phyloP scores from a whole-genome alignment of 2,113 vertebrate species.

The Tachysurus vachellii region DNA sequence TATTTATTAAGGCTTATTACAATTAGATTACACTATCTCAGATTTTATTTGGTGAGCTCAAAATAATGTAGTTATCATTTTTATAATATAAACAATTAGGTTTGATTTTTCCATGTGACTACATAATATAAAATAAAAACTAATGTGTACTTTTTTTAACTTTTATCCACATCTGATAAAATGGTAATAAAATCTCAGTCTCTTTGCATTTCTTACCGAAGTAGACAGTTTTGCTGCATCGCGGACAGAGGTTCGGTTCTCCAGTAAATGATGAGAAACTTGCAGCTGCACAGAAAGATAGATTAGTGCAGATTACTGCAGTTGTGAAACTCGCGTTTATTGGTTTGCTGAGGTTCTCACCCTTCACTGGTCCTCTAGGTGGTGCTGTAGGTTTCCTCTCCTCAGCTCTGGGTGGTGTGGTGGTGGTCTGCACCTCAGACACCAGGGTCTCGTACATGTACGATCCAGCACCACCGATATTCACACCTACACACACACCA shows the following conservation, averaged over 20 bases:
- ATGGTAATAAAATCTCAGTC: not conserved
- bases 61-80: not conserved
- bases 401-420: constrained; percentile 74
- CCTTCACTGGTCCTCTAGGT: constrained; percentile 85
- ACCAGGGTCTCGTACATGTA: constrained; percentile 82
- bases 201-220: constrained; percentile 79
- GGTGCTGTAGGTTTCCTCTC: constrained; percentile 73
- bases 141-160: not conserved
- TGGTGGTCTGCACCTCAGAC: constrained; percentile 71
- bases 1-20: not conserved
- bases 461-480: constrained; percentile 88
- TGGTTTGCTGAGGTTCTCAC: constrained; percentile 63
- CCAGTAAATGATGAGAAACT: constrained; percentile 92
- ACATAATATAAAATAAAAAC: not conserved
- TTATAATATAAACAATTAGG: not conserved
- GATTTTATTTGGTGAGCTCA: not conserved
- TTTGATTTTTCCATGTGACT: not conserved
- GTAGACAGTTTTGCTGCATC: constrained; percentile 93
- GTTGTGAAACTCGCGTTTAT: not conserved
- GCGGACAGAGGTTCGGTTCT: constrained; percentile 86
- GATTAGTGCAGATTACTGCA: not conserved
- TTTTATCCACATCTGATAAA: not conserved
- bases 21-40: not conserved
- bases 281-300: constrained; percentile 73
- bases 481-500: constrained; percentile 78